Percentiles rank a stretch among this genome's conserved stretches.
These are phyloP conservation scores for Drosophila pseudoobscura DNA, from an alignment of 1,140 invertebrate species.

Conservation along the genomic window DNA sequence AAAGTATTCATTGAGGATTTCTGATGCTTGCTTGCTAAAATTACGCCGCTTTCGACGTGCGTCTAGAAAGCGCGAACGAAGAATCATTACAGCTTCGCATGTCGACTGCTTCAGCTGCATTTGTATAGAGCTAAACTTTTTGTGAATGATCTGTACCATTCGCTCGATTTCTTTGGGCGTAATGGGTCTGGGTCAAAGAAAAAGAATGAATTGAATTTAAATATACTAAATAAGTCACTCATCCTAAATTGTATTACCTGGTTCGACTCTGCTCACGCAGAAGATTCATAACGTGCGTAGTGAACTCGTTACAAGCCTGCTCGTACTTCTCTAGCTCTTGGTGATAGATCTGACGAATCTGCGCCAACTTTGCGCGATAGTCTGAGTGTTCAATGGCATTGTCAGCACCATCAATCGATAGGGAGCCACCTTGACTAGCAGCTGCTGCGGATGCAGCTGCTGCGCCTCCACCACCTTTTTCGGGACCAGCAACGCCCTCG, in stretches of 20 bases:
- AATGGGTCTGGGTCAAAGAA: conserved; percentile 88
- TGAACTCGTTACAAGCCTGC: conserved; percentile 99
- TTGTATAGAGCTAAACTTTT: conserved; percentile 99
- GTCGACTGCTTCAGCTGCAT: conserved; percentile 99
- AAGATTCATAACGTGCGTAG: conserved; percentile 99
- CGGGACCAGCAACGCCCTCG: conserved; percentile 98
- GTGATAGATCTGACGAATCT: conserved; percentile 99
- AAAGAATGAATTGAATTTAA: conserved; percentile 3
- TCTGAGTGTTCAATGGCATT: conserved; percentile 99
- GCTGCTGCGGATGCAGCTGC: conserved; percentile 95
- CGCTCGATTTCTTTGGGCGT: conserved; percentile 98
- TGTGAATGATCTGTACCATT: conserved; percentile 99
- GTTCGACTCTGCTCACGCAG: conserved; percentile 98
- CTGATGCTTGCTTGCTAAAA: conserved; percentile 99
- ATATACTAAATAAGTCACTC: not conserved
- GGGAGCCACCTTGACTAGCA: conserved; percentile 89
- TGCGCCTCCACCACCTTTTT: conserved; percentile 96
- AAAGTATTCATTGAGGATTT: conserved; percentile 99
- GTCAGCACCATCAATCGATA: conserved; percentile 87
- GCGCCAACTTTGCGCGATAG: conserved; percentile 99
- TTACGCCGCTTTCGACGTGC: conserved; percentile 99
- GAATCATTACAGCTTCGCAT: conserved; percentile 99
- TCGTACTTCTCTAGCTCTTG: conserved; percentile 99
- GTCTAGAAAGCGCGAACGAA: conserved; percentile 95
- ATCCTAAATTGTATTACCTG: conserved; percentile 84